phyloP scores from a whole-genome alignment of 2,888 invertebrate species.

The Tachina fera region DNA sequence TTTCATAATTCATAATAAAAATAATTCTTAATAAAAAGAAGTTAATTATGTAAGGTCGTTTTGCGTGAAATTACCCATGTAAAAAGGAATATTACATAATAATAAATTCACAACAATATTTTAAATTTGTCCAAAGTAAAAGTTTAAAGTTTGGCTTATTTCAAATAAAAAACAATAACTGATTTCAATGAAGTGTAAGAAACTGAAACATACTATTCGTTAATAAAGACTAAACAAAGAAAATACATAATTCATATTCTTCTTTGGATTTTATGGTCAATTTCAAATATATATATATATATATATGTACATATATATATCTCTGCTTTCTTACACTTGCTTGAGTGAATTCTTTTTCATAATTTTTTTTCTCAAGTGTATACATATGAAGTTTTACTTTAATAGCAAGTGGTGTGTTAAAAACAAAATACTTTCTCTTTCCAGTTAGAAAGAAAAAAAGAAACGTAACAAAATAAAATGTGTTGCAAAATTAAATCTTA shows the following conservation, averaged over 20 bases:
- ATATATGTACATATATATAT: not conserved
- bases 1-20: too few species aligned
- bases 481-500: slow-evolving; percentile 2
- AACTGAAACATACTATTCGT: not conserved
- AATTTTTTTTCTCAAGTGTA: not conserved
- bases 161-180: too few species aligned
- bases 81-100: too few species aligned
- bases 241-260: not conserved
- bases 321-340: not conserved
- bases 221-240: not conserved
- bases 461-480: slow-evolving; percentile 4
- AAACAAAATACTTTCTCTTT: slow-evolving; percentile 58
- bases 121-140: too few species aligned
- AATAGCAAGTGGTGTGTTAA: slow-evolving; percentile 17
- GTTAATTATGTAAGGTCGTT: too few species aligned
- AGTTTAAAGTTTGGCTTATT: too few species aligned
- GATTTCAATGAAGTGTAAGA: not conserved
- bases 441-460: slow-evolving; percentile 13
- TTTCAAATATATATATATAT: not conserved
- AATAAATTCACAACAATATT: too few species aligned
- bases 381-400: not conserved
- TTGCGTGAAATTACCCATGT: too few species aligned
- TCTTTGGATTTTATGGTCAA: slow-evolving; percentile 20
- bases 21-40: too few species aligned
- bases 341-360: not conserved